Evolutionary conservation across 2,888 invertebrate genomes (phyloP), one percentile per base, ranked within the genome.

Genomic region (Sminthurides aquaticus): DNA sequence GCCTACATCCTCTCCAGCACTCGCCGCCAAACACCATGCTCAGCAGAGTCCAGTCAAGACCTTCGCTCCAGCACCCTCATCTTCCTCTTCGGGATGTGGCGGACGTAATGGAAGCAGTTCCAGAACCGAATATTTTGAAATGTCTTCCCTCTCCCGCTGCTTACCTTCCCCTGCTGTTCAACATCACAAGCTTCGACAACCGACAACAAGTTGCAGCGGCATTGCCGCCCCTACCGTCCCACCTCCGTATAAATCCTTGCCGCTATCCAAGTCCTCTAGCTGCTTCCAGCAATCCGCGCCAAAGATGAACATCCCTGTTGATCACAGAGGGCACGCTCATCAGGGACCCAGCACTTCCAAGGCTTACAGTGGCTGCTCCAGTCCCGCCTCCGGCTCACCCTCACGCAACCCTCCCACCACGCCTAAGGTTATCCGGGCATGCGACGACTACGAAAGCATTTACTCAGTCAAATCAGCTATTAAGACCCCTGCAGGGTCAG

Each of bases 401-500:
- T n/a, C n/a, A n/a, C n/a, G n/a, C n/a, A n/a, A n/a, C n/a, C n/a
- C n/a, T n/a, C n/a, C n/a, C n/a, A n/a, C n/a, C n/a, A 15, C 43
- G 43, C 15, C 43, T 5, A 34, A 34, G 43, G 43, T 15, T 15
- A 34, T 34, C 15, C 43, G 8, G 5, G 8, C 43, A 34, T 34
- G 28, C 1, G 49, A 57, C 27, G 63, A 63, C 20, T 63, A 63
- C 52, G 63, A 63, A 24, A 22, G 22, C 18, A 24, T 63, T 28
- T 63, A 63, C 27, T 57, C 58, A 2, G 28, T 43, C 57, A 57
- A 62, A 49, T 27, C n/a, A 24, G 24, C 18, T 18, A 34, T 29
- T 54, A 5, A 54, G n/a, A 54, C 54, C 8, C 24, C 54, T 8
- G 11, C 48, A 11, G 18, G 11, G 48, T 18, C 11, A 11, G 48